Evolutionary conservation across 2,888 invertebrate genomes (phyloP), one percentile per base, ranked within the genome.

Genomic region (Drosophila quinaria): DNA sequence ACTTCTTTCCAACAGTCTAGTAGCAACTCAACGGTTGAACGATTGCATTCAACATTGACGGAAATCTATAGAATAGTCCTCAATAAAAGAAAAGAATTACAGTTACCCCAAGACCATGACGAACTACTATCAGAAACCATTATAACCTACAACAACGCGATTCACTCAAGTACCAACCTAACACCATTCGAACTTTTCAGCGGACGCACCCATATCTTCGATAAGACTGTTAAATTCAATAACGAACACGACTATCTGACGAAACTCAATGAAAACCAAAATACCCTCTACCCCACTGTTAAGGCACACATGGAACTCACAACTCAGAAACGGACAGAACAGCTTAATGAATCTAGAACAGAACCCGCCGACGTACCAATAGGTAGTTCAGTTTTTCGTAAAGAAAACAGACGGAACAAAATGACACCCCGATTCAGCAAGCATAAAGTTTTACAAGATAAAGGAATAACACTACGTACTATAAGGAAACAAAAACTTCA

Each of bases 171-270:
- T 2, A 50, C 50, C 0, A 65, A 76, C 39, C 25, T 59, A 10
- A 70, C 70, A 2, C 76, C 70, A 1, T 63, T 52, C 19, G 73
- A 80, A 62, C 9, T 80, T 8, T 73, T 79, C 19, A 62, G 31
- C 15, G 77, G 77, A 19, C 67, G 68, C 54, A 73, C 68, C 6
- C 58, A 70, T 11, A 65, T 42, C 19, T 74, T 77, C 37, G 37
- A 65, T 11, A 29, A 55, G 25, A n/a, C n/a, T n/a, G n/a, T n/a
- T n/a, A n/a, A n/a, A n/a, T n/a, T n/a, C n/a, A n/a, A n/a, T n/a
- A n/a, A n/a, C n/a, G n/a, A n/a, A n/a, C n/a, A n/a, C n/a, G n/a
- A n/a, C n/a, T n/a, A n/a, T n/a, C n/a, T n/a, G n/a, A n/a, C n/a
- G n/a, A n/a, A n/a, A n/a, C n/a, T n/a, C n/a, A n/a, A n/a, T n/a